Conservation (phyloP, 2,113 vertebrate species). For the Myanophis thanlyinensis region DNA sequence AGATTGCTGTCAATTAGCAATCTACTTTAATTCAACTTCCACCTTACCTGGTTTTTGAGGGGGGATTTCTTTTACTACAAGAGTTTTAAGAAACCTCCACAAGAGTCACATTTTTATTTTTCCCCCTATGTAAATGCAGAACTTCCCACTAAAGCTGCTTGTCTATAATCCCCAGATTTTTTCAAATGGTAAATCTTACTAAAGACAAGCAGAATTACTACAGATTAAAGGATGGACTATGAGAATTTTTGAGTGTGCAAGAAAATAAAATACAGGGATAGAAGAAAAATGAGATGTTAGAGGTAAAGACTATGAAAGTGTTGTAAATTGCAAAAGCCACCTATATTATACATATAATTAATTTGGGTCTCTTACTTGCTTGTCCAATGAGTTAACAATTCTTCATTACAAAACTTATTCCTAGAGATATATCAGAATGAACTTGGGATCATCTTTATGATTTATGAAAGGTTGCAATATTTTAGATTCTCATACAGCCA, state of each 20-base stretch:
- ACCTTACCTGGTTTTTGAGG: background rate
- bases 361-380: background rate
- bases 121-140: background rate
- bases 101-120: background rate
- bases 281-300: background rate
- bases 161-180: background rate
- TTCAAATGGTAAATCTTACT: background rate
- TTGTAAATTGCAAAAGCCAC: background rate
- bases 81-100: background rate
- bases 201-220: background rate
- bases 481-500: background rate
- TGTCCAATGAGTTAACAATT: background rate
- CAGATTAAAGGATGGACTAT: background rate
- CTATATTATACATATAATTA: background rate
- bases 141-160: background rate
- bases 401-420: background rate
- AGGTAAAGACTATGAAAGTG: background rate
- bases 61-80: background rate
- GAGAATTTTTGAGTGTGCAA: background rate
- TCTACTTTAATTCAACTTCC: background rate
- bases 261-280: background rate
- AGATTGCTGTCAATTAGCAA: background rate
- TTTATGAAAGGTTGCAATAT: background rate
- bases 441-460: background rate
- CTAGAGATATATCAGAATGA: background rate